Conservation (phyloP, 2,888 invertebrate species). For the Mesoligia furuncula region DNA sequence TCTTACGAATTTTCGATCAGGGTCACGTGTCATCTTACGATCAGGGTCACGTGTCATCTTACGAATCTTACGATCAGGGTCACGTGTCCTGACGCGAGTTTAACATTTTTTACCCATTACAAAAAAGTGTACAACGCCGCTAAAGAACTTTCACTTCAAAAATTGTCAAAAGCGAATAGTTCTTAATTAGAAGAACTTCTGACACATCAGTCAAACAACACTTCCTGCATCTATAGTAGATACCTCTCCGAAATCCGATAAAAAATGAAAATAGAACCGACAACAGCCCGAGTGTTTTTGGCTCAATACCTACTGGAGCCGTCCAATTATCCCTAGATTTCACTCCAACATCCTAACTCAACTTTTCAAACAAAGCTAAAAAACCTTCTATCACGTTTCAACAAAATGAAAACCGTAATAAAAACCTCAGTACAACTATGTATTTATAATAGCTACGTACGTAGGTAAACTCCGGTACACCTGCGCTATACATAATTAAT, state of each 20-base stretch:
- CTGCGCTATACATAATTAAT: conserved; percentile 60
- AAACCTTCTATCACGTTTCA: neutral
- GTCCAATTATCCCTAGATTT: neutral
- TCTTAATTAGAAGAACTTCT: neutral
- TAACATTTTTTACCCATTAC: too few species aligned
- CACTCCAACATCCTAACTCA: neutral
- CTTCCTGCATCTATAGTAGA: neutral
- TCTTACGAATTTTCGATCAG: too few species aligned
- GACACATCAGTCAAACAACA: too few species aligned
- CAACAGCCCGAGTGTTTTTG: neutral
- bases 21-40: too few species aligned
- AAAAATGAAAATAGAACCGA: neutral
- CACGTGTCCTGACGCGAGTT: too few species aligned
- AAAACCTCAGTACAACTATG: neutral
- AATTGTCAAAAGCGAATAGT: too few species aligned
- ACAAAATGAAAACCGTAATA: neutral
- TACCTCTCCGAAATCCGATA: neutral
- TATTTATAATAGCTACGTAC: neutral
- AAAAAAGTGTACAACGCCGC: too few species aligned
- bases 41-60: too few species aligned
- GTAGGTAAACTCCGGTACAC: conserved; percentile 12
- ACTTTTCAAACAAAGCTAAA: neutral
- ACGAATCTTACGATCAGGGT: too few species aligned
- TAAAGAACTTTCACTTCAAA: too few species aligned
- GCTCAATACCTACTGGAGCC: neutral